Conservation (phyloP, 1,140 invertebrate species). For the Drosophila kurseongensis region DNA sequence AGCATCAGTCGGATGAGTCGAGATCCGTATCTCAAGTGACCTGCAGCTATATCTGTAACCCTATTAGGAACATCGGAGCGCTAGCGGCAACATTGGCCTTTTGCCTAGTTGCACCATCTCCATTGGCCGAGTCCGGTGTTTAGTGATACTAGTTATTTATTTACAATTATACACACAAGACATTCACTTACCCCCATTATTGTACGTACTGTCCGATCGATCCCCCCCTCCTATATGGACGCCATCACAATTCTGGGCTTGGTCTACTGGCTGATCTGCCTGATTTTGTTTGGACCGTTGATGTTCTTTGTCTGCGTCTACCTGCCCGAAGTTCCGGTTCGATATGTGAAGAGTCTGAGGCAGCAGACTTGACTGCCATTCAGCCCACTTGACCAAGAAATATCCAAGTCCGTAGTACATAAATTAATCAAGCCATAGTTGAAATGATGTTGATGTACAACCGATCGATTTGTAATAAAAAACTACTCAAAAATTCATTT, state of each 20-base stretch:
- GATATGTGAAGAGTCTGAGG: constrained; percentile 70
- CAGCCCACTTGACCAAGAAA: constrained; percentile 12
- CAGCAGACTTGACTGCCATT: constrained; percentile 57
- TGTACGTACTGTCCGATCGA: constrained; percentile 55
- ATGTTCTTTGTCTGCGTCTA: constrained; percentile 80
- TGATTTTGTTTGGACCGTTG: constrained; percentile 72
- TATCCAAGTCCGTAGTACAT: constrained; percentile 40
- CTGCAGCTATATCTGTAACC: constrained; percentile 32
- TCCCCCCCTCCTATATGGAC: constrained; percentile 64
- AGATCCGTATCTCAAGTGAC: constrained; percentile 44
- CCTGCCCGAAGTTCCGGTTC: constrained; percentile 77
- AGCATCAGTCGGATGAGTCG: constrained; percentile 27
- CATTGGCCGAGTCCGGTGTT: constrained; percentile 61
- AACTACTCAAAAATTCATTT: constrained; percentile 13
- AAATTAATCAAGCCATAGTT: constrained; percentile 44
- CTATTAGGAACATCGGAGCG: constrained; percentile 57
- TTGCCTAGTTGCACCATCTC: constrained; percentile 61
- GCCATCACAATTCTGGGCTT: constrained; percentile 59
- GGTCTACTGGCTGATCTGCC: constrained; percentile 71
- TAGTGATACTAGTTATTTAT: constrained; percentile 82
- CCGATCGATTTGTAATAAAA: constrained; percentile 47
- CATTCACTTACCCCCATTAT: constrained; percentile 25
- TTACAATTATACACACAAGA: constrained; percentile 46
- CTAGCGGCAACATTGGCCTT: constrained; percentile 28
- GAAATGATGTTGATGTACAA: constrained; percentile 62